Evolutionary conservation across 1,140 invertebrate species (phyloP).

Genomic region (Procambarus clarkii): DNA sequence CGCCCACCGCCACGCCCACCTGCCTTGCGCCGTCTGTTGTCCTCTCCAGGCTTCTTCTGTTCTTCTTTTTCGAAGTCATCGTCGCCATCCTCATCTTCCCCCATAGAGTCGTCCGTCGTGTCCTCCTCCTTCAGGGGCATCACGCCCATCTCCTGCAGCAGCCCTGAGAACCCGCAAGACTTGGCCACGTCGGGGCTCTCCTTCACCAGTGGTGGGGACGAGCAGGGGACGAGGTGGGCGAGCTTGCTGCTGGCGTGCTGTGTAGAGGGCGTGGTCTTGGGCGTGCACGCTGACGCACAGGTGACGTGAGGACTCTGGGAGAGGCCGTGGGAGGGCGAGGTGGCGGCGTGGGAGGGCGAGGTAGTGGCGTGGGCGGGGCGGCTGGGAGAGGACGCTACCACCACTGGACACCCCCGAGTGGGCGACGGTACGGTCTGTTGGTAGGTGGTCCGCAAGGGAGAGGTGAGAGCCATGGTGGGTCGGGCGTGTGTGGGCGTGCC

Average conservation of each 20-base stretch:
- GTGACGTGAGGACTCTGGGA: background rate
- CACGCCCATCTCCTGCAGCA: constrained; percentile 54
- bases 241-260: background rate
- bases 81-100: constrained; percentile 26
- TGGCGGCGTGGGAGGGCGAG: too few relatives aligned
- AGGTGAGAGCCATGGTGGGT: background rate
- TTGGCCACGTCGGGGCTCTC: constrained; percentile 22
- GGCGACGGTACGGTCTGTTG: background rate
- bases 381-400: background rate
- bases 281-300: background rate
- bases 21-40: background rate
- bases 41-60: background rate
- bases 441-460: background rate
- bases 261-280: too few relatives aligned
- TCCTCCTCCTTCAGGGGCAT: constrained; percentile 54
- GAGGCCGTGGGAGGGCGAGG: background rate
- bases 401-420: background rate
- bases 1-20: constrained; percentile 61
- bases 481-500: constrained; percentile 12
- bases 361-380: background rate
- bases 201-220: background rate
- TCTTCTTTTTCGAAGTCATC: background rate
- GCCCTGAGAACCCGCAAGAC: constrained; percentile 28
- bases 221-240: background rate
- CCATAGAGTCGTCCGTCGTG: constrained; percentile 35